Evolutionary conservation across 2,797 vertebrate genomes (phyloP).

Genomic region (Chelidonichthys spinosus): DNA sequence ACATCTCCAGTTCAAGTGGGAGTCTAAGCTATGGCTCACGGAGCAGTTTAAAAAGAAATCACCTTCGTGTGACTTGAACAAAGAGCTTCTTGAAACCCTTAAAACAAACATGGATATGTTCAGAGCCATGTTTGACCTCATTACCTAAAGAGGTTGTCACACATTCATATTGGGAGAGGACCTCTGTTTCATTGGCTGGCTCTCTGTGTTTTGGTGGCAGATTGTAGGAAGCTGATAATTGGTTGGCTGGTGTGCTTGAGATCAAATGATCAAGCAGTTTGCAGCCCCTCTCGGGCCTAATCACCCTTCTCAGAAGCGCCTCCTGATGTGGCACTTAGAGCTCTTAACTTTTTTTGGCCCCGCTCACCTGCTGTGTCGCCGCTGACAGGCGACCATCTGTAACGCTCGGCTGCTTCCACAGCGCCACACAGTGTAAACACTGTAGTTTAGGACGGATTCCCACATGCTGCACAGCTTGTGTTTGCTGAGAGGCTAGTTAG

Average conservation of each 20-base stretch:
- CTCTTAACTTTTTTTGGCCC: slow-evolving; percentile 41
- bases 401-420: slow-evolving; percentile 50
- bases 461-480: slow-evolving; percentile 74
- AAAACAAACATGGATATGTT: slow-evolving; percentile 22
- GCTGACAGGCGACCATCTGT: slow-evolving; percentile 63
- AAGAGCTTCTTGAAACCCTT: slow-evolving; percentile 5
- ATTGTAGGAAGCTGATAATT: slow-evolving; percentile 54
- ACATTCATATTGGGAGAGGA: slow-evolving; percentile 3
- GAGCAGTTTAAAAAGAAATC: slow-evolving; percentile 9
- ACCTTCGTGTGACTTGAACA: neutral
- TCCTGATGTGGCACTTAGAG: slow-evolving; percentile 51
- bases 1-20: slow-evolving; percentile 60
- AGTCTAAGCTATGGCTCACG: slow-evolving; percentile 38
- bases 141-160: slow-evolving; percentile 27
- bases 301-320: slow-evolving; percentile 49
- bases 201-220: slow-evolving; percentile 48
- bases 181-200: slow-evolving; percentile 27
- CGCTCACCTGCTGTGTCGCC: slow-evolving; percentile 54
- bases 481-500: slow-evolving; percentile 70
- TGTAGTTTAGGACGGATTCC: slow-evolving; percentile 58
- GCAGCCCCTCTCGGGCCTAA: slow-evolving; percentile 56
- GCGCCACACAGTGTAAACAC: slow-evolving; percentile 62
- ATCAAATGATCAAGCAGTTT: slow-evolving; percentile 64
- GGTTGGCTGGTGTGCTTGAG: slow-evolving; percentile 31
- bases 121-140: slow-evolving; percentile 25